Conservation (phyloP, 2,888 invertebrate species). For the Phortica okadai region DNA sequence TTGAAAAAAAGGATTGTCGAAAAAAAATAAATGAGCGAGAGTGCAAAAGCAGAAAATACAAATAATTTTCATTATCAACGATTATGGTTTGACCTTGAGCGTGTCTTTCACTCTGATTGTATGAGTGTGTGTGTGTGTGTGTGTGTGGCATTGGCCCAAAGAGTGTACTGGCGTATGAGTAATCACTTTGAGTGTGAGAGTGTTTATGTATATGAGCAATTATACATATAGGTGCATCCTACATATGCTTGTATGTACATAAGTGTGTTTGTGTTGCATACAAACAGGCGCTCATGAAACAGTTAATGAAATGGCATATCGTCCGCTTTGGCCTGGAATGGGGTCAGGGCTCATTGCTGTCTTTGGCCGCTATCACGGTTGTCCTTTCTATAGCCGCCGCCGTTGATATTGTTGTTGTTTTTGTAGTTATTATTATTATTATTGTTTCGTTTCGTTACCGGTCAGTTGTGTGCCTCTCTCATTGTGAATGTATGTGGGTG, state of each 20-base stretch:
- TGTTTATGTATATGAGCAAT: constrained; percentile 30
- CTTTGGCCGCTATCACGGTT: constrained; percentile 23
- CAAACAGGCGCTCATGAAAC: constrained; percentile 15
- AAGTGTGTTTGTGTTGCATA: neutral
- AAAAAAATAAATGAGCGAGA: constrained; percentile 55
- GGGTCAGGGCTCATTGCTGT: constrained; percentile 14
- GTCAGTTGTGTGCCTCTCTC: constrained; percentile 9
- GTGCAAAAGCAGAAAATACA: constrained; percentile 38
- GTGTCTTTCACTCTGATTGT: neutral
- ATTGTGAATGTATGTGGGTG: constrained; percentile 11
- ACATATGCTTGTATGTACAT: neutral
- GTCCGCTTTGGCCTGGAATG: constrained; percentile 3
- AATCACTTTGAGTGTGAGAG: constrained; percentile 50
- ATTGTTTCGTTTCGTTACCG: constrained; percentile 20
- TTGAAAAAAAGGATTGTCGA: constrained; percentile 54
- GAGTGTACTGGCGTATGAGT: constrained; percentile 54
- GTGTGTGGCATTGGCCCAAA: constrained; percentile 31
- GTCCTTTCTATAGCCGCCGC: constrained; percentile 10
- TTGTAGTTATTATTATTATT: constrained; percentile 32
- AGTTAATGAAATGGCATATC: constrained; percentile 24
- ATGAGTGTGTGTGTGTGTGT: constrained; percentile 44
- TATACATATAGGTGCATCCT: neutral
- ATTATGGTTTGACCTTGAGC: constrained; percentile 74
- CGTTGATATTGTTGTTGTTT: constrained; percentile 27
- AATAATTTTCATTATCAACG: constrained; percentile 75